Conservation (phyloP, 1,140 invertebrate genomes). For the Drosophila lacertosa region DNA sequence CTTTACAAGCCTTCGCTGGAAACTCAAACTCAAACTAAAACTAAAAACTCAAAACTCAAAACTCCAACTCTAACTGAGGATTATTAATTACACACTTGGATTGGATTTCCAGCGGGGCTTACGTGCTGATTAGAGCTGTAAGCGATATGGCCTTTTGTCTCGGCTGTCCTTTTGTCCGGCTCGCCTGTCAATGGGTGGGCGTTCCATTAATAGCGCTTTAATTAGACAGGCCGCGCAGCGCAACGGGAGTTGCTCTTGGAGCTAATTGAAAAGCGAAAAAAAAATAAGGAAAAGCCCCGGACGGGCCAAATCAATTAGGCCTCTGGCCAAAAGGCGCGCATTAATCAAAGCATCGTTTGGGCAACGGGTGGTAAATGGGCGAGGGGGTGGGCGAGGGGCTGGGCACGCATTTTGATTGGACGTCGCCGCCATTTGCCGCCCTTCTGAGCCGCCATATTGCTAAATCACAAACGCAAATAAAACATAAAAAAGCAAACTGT, state of each 20-base stretch:
- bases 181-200: slow-evolving; percentile 39
- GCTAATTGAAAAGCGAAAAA: slow-evolving; percentile 39
- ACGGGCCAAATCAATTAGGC: slow-evolving; percentile 58
- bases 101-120: slow-evolving; percentile 60
- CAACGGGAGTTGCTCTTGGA: slow-evolving; percentile 22
- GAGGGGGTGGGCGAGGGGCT: background rate
- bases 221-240: slow-evolving; percentile 46
- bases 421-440: slow-evolving; percentile 37
- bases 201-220: slow-evolving; percentile 59
- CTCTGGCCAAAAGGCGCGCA: slow-evolving; percentile 29
- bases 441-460: slow-evolving; percentile 64
- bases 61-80: slow-evolving; percentile 50
- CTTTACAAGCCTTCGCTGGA: slow-evolving; percentile 75
- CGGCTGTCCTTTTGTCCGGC: background rate
- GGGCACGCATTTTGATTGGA: slow-evolving; percentile 33
- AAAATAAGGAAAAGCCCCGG: background rate
- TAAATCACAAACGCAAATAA: slow-evolving; percentile 80
- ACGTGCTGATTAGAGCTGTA: slow-evolving; percentile 56
- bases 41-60: too few relatives aligned
- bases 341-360: slow-evolving; percentile 71
- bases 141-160: slow-evolving; percentile 38
- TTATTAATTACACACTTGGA: slow-evolving; percentile 79
- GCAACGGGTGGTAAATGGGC: background rate
- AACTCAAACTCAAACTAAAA: too few relatives aligned
- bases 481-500: slow-evolving; percentile 57